Percentiles rank a stretch among this genome's conserved stretches.
Conservation (phyloP, 2,113 vertebrate genomes). For the Reinhardtius hippoglossoides region DNA sequence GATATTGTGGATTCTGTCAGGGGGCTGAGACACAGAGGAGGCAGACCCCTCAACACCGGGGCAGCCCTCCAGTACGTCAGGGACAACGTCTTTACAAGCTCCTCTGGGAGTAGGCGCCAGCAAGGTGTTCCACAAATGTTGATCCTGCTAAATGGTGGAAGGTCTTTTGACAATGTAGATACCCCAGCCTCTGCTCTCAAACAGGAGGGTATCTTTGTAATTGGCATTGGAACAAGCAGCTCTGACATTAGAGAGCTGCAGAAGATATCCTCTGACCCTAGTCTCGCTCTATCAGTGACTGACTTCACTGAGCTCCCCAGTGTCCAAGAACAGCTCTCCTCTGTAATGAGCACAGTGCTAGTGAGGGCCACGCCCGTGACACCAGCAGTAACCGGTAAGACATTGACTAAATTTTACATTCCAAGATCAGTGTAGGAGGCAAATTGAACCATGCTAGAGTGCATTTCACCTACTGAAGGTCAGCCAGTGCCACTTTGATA, state of each 20-base stretch:
- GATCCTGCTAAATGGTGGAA: constrained; percentile 63
- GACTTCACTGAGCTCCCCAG: constrained; percentile 57
- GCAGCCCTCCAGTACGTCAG: constrained; percentile 62
- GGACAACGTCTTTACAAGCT: constrained; percentile 80
- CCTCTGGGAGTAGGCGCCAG: constrained; percentile 84
- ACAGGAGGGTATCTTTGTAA: constrained; percentile 44
- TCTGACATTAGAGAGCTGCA: constrained; percentile 50
- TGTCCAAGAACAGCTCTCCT: constrained; percentile 46
- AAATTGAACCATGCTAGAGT: neutral
- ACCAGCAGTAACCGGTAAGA: constrained; percentile 35
- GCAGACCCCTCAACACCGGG: no score
- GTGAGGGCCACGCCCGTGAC: neutral
- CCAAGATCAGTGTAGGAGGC: constrained; percentile 10
- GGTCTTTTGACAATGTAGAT: constrained; percentile 62
- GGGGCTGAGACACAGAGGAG: no score
- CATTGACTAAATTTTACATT: neutral
- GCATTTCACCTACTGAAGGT: neutral
- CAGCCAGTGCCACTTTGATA: neutral
- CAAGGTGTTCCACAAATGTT: constrained; percentile 85
- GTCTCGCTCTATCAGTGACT: constrained; percentile 47
- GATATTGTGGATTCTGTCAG: constrained; percentile 40
- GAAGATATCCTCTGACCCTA: constrained; percentile 56
- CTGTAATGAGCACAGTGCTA: constrained; percentile 9
- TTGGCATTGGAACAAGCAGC: constrained; percentile 46
- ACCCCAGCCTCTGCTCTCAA: constrained; percentile 55